phyloP scores from a whole-genome alignment of 2,888 invertebrate genomes.

The Tinea semifulvella region DNA sequence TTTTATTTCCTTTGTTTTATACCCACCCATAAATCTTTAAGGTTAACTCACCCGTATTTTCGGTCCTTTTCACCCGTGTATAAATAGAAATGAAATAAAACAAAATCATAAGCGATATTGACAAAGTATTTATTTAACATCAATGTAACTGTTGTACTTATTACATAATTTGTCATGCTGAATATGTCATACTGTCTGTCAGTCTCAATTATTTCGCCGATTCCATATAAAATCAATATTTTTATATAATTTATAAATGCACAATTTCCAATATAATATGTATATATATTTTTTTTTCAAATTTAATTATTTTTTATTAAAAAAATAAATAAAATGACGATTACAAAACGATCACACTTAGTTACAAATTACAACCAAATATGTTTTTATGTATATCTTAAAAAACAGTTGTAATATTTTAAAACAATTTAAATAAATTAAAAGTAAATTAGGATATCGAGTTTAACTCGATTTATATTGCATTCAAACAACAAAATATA shows the following conservation, averaged over 20 bases:
- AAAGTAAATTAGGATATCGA: constrained; percentile 12
- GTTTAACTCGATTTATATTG: constrained; percentile 13
- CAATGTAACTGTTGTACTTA: background rate
- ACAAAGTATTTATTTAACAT: background rate
- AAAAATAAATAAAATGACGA: constrained; percentile 13
- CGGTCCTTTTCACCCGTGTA: background rate
- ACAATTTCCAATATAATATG: background rate
- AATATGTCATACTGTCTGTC: background rate
- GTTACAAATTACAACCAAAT: constrained; percentile 4
- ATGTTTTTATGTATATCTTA: constrained; percentile 7
- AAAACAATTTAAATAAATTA: constrained; percentile 13
- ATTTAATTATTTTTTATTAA: constrained; percentile 3
- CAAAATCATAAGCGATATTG: background rate
- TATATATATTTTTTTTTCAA: constrained; percentile 4
- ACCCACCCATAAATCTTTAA: no score
- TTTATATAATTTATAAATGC: constrained; percentile 11
- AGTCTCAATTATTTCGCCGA: constrained; percentile 5
- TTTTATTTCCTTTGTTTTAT: no score
- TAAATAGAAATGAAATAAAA: background rate
- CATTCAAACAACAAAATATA: constrained; percentile 8
- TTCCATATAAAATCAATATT: background rate
- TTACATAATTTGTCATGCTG: constrained; percentile 9
- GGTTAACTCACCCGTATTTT: no score
- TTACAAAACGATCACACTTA: constrained; percentile 11
- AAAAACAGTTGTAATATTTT: background rate